phyloP scores from a whole-genome alignment of 2,113 vertebrate genomes.

The Podocnemis expansa region DNA sequence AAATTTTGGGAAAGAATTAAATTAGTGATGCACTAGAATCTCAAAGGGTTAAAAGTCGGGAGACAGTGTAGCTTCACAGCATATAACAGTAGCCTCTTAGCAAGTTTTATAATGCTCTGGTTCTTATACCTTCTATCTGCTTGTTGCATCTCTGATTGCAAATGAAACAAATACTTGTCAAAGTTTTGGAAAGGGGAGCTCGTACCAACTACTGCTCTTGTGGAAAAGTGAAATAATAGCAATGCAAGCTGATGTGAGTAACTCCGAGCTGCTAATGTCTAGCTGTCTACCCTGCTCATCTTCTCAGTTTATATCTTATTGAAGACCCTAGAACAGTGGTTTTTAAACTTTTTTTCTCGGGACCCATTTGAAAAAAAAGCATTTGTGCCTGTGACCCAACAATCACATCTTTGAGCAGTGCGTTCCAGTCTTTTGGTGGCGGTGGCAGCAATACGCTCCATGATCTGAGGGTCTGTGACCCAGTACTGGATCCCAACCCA shows the following conservation, averaged over 20 bases:
- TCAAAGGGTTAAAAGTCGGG: background rate
- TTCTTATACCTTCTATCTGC: background rate
- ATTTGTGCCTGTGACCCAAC: too few relatives aligned
- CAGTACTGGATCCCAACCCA: too few relatives aligned
- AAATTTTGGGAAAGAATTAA: background rate
- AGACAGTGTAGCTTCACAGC: background rate
- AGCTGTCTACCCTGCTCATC: background rate
- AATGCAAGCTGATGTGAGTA: background rate
- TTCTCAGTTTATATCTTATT: background rate
- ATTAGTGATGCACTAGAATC: background rate
- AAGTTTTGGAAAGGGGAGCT: background rate
- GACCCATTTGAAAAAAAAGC: too few relatives aligned
- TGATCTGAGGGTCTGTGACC: too few relatives aligned
- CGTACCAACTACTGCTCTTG: background rate
- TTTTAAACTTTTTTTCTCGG: too few relatives aligned
- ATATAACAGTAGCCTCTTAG: background rate
- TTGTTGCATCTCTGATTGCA: background rate
- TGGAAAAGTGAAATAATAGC: background rate
- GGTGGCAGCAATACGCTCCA: too few relatives aligned
- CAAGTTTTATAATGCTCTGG: background rate
- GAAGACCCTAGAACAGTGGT: too few relatives aligned
- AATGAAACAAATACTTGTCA: background rate
- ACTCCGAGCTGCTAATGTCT: background rate
- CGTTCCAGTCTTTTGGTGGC: too few relatives aligned
- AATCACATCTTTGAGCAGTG: too few relatives aligned